Evolutionary conservation across 1,140 invertebrate genomes (phyloP).

Genomic region (Drosophila orena): DNA sequence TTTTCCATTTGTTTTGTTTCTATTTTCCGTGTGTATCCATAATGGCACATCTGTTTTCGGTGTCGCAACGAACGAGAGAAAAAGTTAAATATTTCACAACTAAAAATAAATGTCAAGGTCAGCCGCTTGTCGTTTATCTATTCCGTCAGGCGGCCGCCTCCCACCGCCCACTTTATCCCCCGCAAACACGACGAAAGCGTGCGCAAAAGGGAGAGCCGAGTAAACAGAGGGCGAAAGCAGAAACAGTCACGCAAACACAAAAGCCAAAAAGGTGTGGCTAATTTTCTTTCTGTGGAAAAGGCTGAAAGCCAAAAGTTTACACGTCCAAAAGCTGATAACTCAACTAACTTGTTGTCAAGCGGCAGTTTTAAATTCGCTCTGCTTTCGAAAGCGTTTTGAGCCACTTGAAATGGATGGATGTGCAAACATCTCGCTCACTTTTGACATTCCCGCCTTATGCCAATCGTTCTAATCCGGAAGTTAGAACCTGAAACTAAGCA

Average conservation of each 20-base stretch:
- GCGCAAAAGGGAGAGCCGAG: constrained; percentile 26
- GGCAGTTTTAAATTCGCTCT: constrained; percentile 15
- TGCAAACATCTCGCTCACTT: constrained; percentile 35
- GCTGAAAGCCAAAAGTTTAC: constrained; percentile 13
- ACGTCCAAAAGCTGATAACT: neutral
- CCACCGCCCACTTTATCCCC: neutral
- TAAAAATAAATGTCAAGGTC: constrained; percentile 84
- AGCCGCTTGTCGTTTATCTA: constrained; percentile 46
- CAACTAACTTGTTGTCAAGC: constrained; percentile 23
- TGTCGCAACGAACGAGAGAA: constrained; percentile 59
- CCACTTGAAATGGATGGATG: constrained; percentile 5
- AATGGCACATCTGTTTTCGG: constrained; percentile 35
- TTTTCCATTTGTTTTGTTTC: constrained; percentile 17
- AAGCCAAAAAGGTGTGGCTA: constrained; percentile 54
- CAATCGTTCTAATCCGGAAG: constrained; percentile 35
- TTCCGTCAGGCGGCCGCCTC: neutral
- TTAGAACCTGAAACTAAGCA: neutral
- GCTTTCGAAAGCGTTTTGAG: constrained; percentile 16
- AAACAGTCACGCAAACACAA: neutral
- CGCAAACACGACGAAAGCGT: constrained; percentile 19
- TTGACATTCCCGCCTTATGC: constrained; percentile 49
- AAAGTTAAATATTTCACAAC: constrained; percentile 69
- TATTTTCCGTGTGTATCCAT: constrained; percentile 3
- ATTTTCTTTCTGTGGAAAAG: constrained; percentile 38
- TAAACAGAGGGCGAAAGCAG: constrained; percentile 14